A percentile compares a stretch with the other conserved stretches of the same genome.
phyloP scores from a whole-genome alignment of 2,888 invertebrate species.

The Aporophyla lueneburgensis region DNA sequence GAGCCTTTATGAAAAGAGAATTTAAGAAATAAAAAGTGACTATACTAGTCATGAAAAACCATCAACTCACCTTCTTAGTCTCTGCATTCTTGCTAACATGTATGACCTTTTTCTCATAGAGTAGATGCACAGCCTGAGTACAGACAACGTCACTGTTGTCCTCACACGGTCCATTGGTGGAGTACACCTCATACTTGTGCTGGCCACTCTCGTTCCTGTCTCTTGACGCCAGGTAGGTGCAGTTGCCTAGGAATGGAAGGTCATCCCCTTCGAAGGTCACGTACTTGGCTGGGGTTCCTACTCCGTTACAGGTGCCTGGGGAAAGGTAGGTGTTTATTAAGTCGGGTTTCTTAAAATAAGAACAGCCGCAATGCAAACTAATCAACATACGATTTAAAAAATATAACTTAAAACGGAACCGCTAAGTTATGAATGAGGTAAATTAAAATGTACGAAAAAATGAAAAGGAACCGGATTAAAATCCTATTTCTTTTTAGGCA shows the following conservation, averaged over 20 bases:
- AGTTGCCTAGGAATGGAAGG: constrained; percentile 95
- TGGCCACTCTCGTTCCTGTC: constrained; percentile 90
- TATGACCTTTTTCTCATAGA: constrained; percentile 92
- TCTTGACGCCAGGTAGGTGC: constrained; percentile 95
- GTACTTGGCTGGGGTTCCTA: constrained; percentile 94
- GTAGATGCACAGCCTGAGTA: constrained; percentile 92
- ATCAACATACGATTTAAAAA: too few species aligned
- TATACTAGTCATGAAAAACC: background rate
- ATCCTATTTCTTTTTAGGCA: too few species aligned
- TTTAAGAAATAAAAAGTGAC: too few species aligned
- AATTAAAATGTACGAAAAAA: too few species aligned
- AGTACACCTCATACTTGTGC: constrained; percentile 92
- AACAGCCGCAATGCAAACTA: too few species aligned
- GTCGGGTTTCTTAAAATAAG: too few species aligned
- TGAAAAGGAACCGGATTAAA: too few species aligned
- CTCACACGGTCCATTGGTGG: constrained; percentile 93
- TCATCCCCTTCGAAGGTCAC: constrained; percentile 95
- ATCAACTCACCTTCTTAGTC: constrained; percentile 80
- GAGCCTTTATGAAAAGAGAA: too few species aligned
- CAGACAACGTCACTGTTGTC: constrained; percentile 90
- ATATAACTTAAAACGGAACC: too few species aligned
- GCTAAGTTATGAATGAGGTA: too few species aligned
- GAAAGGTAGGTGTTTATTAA: background rate
- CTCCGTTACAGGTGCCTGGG: constrained; percentile 92
- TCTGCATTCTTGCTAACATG: constrained; percentile 85